Evolutionary conservation across 2,113 vertebrate species (phyloP), one percentile per base, ranked within the genome.

Genomic region (Petrocephalus microphthalmus): DNA sequence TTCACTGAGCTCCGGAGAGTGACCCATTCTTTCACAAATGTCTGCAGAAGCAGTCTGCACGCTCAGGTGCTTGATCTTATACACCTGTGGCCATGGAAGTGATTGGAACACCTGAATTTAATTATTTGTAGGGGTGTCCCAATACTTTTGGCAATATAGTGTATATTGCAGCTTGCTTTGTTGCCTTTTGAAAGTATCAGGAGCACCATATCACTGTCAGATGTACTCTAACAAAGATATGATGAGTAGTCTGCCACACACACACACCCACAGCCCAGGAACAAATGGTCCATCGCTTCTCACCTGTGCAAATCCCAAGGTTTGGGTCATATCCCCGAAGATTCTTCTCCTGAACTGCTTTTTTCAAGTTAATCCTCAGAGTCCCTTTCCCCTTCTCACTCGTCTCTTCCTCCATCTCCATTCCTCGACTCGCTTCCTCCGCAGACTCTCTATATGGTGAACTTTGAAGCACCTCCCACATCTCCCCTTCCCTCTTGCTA

Each of bases 261-360:
- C 15, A 74, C 29, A 84, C 22, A 10, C 4, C 13, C 22, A 56
- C 33, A 42, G 20, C 45, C 54, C 45, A n/a, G 15, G 33, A 1
- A 78, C 52, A 60, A 22, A 25, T 52, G 86, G 20, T 78, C 25
- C 17, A 0, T 5, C 37, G 0, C 0, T 2, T 1, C 17, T 92
- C 33, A 93, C 92, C 93, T 91, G 92, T 91, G 86, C 86, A 91
- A 71, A 90, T 92, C 52, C 90, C 90, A 0, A 98, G 93, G 52
- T 95, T 98, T 87, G 97, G 96, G 92, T 99, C 98, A 0, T 98
- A 99, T 91, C 97, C 97, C 88, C 92, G 93, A 87, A 96, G 49
- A 15, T 90, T 92, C 88, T 93, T 95, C 89, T 97, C 93, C 90
- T 96, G 92, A 67, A 96, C 89, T 1, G 96, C 96, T 64, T 92